Conservation (phyloP, 1,140 invertebrate genomes). For the Drosophila grimshawi region DNA sequence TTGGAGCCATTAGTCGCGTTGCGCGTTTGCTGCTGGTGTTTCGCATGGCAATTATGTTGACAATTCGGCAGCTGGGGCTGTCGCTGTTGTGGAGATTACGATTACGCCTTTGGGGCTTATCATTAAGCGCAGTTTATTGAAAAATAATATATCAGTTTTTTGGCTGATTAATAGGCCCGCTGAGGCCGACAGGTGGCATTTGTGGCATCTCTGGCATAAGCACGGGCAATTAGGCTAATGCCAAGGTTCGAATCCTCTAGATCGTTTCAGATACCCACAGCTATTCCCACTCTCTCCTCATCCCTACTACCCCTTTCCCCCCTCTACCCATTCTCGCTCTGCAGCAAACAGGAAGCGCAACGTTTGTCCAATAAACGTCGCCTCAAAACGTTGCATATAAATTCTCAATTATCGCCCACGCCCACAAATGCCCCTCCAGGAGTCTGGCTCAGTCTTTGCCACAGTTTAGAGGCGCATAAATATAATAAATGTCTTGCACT, state of each 20-base stretch:
- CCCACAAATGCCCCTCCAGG: slow-evolving; percentile 34
- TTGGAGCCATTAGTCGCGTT: slow-evolving; percentile 69
- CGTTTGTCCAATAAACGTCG: slow-evolving; percentile 75
- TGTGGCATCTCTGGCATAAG: slow-evolving; percentile 30
- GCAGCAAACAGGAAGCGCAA: slow-evolving; percentile 61
- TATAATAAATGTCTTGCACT: slow-evolving; percentile 54
- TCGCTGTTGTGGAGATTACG: slow-evolving; percentile 38
- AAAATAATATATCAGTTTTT: slow-evolving; percentile 52
- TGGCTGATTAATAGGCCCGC: slow-evolving; percentile 69
- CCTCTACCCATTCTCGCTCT: neutral
- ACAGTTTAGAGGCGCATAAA: slow-evolving; percentile 60
- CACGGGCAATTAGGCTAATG: slow-evolving; percentile 49
- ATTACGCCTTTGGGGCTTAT: slow-evolving; percentile 56
- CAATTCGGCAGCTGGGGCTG: slow-evolving; percentile 62
- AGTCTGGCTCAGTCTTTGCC: slow-evolving; percentile 55
- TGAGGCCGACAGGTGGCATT: slow-evolving; percentile 61
- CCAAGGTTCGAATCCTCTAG: slow-evolving; percentile 13
- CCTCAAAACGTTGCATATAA: slow-evolving; percentile 69
- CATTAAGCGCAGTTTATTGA: slow-evolving; percentile 80
- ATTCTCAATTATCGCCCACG: slow-evolving; percentile 81
- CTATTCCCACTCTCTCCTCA: neutral
- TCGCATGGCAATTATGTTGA: slow-evolving; percentile 76
- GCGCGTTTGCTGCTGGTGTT: slow-evolving; percentile 72
- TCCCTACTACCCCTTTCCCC: no score
- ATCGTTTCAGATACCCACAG: slow-evolving; percentile 4